These are phyloP conservation scores for Isaurus tuberculatus DNA, from an alignment of 92 coral and sea anemone species.

Conservation along the genomic window DNA sequence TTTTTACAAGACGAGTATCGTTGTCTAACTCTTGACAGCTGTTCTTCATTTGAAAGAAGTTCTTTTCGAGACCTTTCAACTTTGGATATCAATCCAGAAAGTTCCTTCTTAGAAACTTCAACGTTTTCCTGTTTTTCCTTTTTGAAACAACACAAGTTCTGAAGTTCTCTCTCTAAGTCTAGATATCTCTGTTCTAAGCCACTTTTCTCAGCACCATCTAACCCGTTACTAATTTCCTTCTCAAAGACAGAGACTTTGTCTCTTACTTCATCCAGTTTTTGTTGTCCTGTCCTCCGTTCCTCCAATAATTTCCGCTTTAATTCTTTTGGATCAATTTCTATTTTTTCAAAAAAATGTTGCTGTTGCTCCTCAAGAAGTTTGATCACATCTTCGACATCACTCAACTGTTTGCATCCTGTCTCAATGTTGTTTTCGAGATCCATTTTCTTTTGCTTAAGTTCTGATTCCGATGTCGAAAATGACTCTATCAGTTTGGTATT, in stretches of 20 bases:
- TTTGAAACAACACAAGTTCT: slow-evolving; percentile 58
- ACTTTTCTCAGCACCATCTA: slow-evolving; percentile 37
- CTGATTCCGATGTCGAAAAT: slow-evolving; percentile 55
- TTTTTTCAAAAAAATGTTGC: slow-evolving; percentile 48
- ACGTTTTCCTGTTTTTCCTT: slow-evolving; percentile 71
- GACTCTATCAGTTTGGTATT: slow-evolving; percentile 60
- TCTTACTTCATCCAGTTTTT: slow-evolving; percentile 30
- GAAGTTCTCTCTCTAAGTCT: slow-evolving; percentile 48
- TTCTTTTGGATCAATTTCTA: slow-evolving; percentile 57
- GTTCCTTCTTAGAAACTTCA: slow-evolving; percentile 57
- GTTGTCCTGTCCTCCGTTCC: slow-evolving; percentile 26
- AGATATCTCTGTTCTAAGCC: slow-evolving; percentile 33
- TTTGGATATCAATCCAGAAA: slow-evolving; percentile 64
- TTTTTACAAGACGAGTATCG: slow-evolving; percentile 65
- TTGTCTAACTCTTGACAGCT: slow-evolving; percentile 67
- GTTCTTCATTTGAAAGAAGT: slow-evolving; percentile 73
- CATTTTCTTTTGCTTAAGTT: slow-evolving; percentile 54
- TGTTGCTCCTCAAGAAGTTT: slow-evolving; percentile 62
- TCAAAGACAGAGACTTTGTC: slow-evolving; percentile 18
- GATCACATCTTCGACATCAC: slow-evolving; percentile 72
- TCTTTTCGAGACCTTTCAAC: slow-evolving; percentile 72
- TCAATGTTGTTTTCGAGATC: slow-evolving; percentile 66
- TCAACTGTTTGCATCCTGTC: slow-evolving; percentile 68
- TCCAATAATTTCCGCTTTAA: slow-evolving; percentile 48
- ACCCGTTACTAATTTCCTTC: slow-evolving; percentile 30